Conservation (phyloP, 2,113 vertebrate species). For the Ochotona princeps region DNA sequence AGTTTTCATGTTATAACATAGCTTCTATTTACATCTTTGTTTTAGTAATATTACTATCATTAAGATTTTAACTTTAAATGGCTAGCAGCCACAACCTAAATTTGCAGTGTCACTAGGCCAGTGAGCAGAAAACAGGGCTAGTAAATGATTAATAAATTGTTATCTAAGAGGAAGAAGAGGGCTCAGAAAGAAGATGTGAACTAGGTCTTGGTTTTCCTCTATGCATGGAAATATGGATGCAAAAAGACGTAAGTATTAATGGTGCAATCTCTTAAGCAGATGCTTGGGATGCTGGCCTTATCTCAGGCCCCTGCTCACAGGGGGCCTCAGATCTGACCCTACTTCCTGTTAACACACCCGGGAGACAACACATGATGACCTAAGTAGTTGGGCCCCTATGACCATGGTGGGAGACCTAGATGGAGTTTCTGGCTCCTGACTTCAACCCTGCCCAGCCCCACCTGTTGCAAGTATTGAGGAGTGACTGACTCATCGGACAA, state of each 20-base stretch:
- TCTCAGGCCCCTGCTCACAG: no score
- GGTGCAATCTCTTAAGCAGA: no score
- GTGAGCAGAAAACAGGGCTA: slow-evolving; percentile 20
- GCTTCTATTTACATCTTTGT: slow-evolving; percentile 22
- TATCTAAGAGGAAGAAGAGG: background rate
- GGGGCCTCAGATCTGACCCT: no score
- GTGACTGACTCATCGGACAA: no score
- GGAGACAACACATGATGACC: no score
- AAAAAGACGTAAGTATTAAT: background rate
- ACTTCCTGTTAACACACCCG: no score
- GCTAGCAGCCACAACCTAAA: background rate
- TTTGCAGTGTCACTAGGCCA: background rate
- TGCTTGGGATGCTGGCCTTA: no score
- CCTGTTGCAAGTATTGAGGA: no score
- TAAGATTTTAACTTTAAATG: slow-evolving; percentile 42
- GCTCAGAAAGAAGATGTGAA: background rate
- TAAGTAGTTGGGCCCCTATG: no score
- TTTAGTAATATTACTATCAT: slow-evolving; percentile 11
- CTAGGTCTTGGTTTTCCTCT: background rate
- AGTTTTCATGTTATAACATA: background rate
- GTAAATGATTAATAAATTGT: background rate
- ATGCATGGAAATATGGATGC: background rate
- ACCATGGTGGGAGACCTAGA: no score
- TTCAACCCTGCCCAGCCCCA: no score
- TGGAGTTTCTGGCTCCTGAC: no score